A percentile compares a stretch with the other conserved stretches of the same genome.
phyloP scores from a whole-genome alignment of 2,797 vertebrate species.

The Gymnothorax reevesii region DNA sequence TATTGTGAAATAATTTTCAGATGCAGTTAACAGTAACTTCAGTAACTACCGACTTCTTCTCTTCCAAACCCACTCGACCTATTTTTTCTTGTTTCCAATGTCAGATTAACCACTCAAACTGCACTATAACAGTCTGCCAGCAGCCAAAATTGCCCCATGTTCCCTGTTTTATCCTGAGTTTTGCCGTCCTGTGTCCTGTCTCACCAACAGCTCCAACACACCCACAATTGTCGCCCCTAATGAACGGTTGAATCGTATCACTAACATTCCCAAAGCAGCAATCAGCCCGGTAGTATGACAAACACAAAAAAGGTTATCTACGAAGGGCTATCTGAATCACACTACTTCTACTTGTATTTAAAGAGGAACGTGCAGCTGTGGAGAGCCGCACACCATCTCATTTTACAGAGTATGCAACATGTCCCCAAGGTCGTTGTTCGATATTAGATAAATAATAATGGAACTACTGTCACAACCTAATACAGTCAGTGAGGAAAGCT shows the following conservation, averaged over 20 bases:
- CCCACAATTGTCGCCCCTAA: neutral
- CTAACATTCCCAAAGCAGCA: neutral
- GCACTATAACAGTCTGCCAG: too few relatives aligned
- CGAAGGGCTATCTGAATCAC: neutral
- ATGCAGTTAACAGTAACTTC: too few relatives aligned
- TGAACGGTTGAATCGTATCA: neutral
- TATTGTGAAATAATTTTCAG: too few relatives aligned
- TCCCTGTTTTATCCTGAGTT: neutral
- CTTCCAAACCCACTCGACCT: too few relatives aligned
- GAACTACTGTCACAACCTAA: neutral
- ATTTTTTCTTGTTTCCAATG: too few relatives aligned
- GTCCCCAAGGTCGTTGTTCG: neutral
- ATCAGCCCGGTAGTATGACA: conserved; percentile 1
- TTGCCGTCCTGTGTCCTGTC: neutral
- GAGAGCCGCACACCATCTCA: neutral
- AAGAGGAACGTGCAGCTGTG: neutral
- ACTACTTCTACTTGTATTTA: too few relatives aligned
- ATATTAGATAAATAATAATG: neutral
- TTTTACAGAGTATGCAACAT: neutral
- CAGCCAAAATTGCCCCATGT: too few relatives aligned
- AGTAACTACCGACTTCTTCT: too few relatives aligned
- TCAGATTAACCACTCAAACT: too few relatives aligned
- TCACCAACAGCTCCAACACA: conserved; percentile 25
- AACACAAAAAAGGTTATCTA: conserved; percentile 28
- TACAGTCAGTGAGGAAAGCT: neutral